These are phyloP conservation scores for Pteropus rufus DNA, from an alignment of 2,797 vertebrate genomes.

Conservation along the genomic window DNA sequence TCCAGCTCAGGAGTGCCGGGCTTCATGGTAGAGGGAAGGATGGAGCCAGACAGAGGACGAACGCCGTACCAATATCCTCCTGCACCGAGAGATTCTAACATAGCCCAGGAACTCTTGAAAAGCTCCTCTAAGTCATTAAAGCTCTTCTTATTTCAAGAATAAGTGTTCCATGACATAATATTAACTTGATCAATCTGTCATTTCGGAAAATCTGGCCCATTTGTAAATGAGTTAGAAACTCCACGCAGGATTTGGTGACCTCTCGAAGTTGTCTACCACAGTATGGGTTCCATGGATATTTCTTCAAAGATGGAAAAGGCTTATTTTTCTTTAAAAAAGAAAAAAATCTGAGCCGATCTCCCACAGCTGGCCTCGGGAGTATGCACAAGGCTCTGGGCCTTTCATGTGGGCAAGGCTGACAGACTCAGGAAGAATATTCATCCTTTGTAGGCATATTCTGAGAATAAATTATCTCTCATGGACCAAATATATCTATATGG, in stretches of 20 bases:
- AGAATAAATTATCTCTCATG: not conserved
- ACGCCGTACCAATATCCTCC: not conserved
- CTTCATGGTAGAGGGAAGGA: not conserved
- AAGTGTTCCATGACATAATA: not conserved
- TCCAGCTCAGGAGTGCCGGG: not conserved
- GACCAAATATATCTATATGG: not conserved
- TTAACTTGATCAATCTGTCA: not conserved
- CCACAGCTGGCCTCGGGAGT: not conserved
- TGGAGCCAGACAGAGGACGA: not conserved
- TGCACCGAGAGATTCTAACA: not conserved
- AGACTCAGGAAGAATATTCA: not conserved
- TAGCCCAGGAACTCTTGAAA: not conserved
- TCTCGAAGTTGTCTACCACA: not conserved
- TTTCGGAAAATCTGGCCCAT: not conserved
- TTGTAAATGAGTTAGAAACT: not conserved
- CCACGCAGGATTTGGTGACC: not conserved
- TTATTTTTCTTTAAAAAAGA: not conserved
- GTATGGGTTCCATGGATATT: not conserved
- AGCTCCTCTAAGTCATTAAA: not conserved
- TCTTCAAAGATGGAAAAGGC: conserved; percentile 32
- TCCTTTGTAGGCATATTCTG: not conserved
- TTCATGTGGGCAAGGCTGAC: not conserved
- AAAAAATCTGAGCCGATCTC: not conserved
- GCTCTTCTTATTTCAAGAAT: not conserved
- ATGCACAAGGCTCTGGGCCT: not conserved